A percentile compares a stretch with the other conserved stretches of the same genome.
phyloP scores from a whole-genome alignment of 2,113 vertebrate species.

The Zosterops japonicus region DNA sequence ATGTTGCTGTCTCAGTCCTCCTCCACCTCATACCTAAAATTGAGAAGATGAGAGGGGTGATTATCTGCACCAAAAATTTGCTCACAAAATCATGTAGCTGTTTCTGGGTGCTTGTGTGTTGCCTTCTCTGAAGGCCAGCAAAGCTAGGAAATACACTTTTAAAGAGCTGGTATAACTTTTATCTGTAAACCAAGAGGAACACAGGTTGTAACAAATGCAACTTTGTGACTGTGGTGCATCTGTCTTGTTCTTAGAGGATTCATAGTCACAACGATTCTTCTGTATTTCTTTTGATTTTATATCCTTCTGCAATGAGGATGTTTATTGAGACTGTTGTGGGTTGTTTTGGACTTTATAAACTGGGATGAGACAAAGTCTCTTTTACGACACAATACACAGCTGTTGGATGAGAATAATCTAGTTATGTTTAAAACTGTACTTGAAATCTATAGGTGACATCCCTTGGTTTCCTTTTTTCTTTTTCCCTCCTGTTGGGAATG shows the following conservation, averaged over 20 bases:
- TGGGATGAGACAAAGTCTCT: not conserved
- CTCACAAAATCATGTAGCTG: not conserved
- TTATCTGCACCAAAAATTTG: not conserved
- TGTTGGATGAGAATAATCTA: not conserved
- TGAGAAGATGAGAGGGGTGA: not conserved
- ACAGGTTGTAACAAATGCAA: not conserved
- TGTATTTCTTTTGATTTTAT: not conserved
- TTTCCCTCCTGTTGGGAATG: not conserved
- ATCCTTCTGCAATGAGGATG: not conserved
- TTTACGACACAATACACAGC: not conserved
- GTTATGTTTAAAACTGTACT: not conserved
- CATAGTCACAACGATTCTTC: not conserved
- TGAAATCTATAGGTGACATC: not conserved
- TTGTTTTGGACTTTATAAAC: not conserved
- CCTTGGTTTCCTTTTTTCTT: not conserved
- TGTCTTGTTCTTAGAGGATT: not conserved
- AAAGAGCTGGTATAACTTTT: not conserved
- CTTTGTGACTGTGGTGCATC: not conserved
- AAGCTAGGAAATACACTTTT: not conserved
- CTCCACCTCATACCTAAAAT: fast-evolving
- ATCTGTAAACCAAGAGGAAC: not conserved
- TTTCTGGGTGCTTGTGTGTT: not conserved
- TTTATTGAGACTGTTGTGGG: not conserved
- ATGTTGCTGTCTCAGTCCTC: not conserved
- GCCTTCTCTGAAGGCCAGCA: not conserved